Evolutionary conservation across 1,140 invertebrate species (phyloP).

Genomic region (Heliconius congener): DNA sequence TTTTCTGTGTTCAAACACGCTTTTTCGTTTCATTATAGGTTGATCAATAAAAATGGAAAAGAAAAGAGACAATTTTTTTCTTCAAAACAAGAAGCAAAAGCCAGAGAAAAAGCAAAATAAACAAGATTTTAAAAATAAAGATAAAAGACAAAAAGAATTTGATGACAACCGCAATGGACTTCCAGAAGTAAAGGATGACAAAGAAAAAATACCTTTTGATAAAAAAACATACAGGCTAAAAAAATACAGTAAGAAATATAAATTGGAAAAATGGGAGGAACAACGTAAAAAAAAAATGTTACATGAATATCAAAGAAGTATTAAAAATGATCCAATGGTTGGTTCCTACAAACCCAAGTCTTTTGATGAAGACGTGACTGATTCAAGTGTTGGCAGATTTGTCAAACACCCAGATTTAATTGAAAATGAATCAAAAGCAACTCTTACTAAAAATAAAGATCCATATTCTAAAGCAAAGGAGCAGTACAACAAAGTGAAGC

Average conservation of each 20-base stretch:
- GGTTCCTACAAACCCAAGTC: constrained; percentile 64
- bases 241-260: constrained; percentile 86
- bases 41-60: constrained; percentile 59
- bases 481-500: constrained; percentile 80
- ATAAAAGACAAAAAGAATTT: constrained; percentile 51
- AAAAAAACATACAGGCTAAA: constrained; percentile 85
- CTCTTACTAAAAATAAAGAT: constrained; percentile 51
- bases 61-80: constrained; percentile 63
- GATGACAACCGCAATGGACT: constrained; percentile 47
- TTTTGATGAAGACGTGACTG: constrained; percentile 65
- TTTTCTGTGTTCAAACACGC: constrained; percentile 66
- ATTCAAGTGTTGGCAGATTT: constrained; percentile 62
- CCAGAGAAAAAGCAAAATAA: constrained; percentile 34
- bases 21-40: constrained; percentile 78
- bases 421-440: constrained; percentile 48
- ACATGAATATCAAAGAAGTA: constrained; percentile 81
- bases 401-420: constrained; percentile 74
- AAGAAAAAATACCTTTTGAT: constrained; percentile 82
- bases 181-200: constrained; percentile 39
- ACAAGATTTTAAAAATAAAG: constrained; percentile 43
- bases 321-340: constrained; percentile 73
- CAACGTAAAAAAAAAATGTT: constrained; percentile 82
- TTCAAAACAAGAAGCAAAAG: constrained; percentile 52
- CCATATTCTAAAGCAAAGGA: constrained; percentile 81
- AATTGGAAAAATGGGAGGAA: constrained; percentile 85